Base-by-base conservation (phyloP, 2,888 invertebrate species). In the Ophion costatus region DNA sequence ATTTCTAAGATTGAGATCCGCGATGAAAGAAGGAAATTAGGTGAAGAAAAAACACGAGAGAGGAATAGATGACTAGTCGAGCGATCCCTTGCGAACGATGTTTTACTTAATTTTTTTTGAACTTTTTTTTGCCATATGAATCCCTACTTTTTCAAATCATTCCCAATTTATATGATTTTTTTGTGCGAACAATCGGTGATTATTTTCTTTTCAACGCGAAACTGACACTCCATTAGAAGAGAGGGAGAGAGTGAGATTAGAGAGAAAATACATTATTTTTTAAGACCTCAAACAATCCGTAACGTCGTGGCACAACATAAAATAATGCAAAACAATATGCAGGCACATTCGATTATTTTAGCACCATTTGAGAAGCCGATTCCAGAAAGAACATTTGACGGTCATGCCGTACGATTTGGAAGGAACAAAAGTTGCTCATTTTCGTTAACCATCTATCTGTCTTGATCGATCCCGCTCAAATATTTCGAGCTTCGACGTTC, bases 101-200 rank as follows among this genome's bases (percentile, higher is more conserved):
- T 67, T 80, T 75, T 24, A 74, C 20, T 56, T 73, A 11, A 17
- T 63, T 22, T 80, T 76, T 80, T 80, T 83, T 86, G 80, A 81
- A 83, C 29, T 29, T 82, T 38, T 86, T 87, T 86, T 84, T 70
- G 70, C 69, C 80, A 86, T 79, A 82, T 63, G 71, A 87, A 87
- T 80, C 82, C 80, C 76, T 87, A 85, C 75, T 80, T 77, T 88
- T 89, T 89, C 76, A 80, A 85, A 91, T 89, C 90, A 90, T 92
- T 92, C 90, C 91, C 82, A 88, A 88, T 89, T 83, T 70, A 88
- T 89, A 89, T 87, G 84, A 42, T 63, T 24, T 89, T 87, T 89
- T 87, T 84, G 83, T 79, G 76, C 56, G 80, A 74, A 75, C 73
- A 56, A 76, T 61, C 38, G 51, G 61, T 73, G 75, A 9, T 67